Percentiles rank a stretch among this genome's conserved stretches.
Conservation (phyloP, 2,888 invertebrate genomes). For the Palloptera scutellata region DNA sequence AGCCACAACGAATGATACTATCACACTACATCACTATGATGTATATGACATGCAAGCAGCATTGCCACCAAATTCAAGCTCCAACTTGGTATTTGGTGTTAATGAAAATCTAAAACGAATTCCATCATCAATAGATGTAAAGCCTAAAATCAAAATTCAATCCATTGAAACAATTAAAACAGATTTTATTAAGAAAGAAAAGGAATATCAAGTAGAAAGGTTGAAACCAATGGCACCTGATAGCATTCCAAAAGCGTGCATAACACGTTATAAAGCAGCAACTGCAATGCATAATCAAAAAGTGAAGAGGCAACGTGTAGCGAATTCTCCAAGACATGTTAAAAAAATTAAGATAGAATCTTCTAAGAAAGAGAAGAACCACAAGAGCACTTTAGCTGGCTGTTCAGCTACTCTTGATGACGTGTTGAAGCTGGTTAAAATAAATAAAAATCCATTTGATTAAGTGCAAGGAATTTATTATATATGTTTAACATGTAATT, state of each 20-base stretch:
- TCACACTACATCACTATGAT: too few species aligned
- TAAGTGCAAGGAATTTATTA: too few species aligned
- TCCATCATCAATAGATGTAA: neutral
- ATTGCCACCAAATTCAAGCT: neutral
- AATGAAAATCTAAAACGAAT: neutral
- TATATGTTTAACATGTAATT: too few species aligned
- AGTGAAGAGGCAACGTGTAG: neutral
- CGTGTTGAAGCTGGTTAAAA: too few species aligned
- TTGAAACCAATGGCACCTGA: neutral
- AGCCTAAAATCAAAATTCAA: conserved; percentile 32
- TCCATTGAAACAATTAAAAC: conserved; percentile 32
- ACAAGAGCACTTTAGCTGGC: too few species aligned
- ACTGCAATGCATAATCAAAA: neutral
- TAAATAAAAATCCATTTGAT: too few species aligned
- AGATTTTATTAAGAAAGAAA: conserved; percentile 4
- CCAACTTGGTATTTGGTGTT: neutral
- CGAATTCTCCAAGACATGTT: neutral
- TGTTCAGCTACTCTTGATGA: too few species aligned
- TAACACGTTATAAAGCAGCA: neutral
- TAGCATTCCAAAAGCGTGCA: conserved; percentile 1
- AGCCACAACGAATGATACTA: neutral
- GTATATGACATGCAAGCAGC: neutral
- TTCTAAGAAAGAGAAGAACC: too few species aligned
- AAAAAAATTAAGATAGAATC: too few species aligned
- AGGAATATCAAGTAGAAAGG: neutral